Evolutionary conservation across 2,888 invertebrate species (phyloP).

Genomic region (Caenorhabditis sp.): DNA sequence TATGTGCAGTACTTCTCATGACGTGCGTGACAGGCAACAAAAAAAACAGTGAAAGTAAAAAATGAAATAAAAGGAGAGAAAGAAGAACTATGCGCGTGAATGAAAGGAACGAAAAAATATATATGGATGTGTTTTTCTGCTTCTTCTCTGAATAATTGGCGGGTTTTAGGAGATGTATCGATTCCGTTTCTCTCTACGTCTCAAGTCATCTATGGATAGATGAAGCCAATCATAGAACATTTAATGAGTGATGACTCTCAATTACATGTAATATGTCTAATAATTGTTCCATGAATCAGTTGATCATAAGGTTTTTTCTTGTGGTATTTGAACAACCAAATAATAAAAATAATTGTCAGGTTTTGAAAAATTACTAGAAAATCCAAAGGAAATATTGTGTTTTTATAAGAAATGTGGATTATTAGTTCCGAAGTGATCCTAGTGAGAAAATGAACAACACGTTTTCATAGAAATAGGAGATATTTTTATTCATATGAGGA

Average conservation of each 20-base stretch:
- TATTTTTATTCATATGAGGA: no score
- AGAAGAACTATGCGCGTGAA: constrained; percentile 14
- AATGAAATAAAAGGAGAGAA: constrained; percentile 4
- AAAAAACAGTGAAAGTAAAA: neutral
- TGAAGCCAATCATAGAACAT: neutral
- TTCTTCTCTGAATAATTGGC: constrained; percentile 4
- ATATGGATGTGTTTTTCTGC: constrained; percentile 9
- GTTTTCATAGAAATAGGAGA: no score
- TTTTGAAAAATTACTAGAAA: no score
- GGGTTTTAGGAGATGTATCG: neutral
- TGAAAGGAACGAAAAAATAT: constrained; percentile 4
- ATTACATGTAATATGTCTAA: neutral
- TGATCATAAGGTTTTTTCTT: no score
- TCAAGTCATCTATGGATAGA: neutral
- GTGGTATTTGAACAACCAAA: no score
- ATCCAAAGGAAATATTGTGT: no score
- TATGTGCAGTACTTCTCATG: no score
- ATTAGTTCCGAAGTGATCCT: no score
- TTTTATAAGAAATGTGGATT: no score
- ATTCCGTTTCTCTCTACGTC: neutral
- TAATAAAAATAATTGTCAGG: no score
- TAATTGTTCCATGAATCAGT: neutral
- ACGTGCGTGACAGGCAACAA: neutral
- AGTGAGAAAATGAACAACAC: no score
- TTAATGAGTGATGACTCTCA: neutral